Base-by-base conservation (phyloP, 2,113 vertebrate genomes). In the Donacobius atricapilla region DNA sequence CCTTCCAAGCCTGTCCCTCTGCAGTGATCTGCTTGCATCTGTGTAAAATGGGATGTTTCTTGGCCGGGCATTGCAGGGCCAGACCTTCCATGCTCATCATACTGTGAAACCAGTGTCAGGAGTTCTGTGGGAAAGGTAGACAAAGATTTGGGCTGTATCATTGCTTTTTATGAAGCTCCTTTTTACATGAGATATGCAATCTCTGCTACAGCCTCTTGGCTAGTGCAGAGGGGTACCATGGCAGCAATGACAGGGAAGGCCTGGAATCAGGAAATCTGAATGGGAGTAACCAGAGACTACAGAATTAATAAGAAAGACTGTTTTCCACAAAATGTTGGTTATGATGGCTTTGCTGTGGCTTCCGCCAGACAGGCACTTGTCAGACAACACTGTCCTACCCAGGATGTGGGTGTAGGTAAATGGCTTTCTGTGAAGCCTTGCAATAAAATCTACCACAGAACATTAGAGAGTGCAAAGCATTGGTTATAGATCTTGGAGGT, bases 401-500 rank as follows among this genome's bases (percentile, higher is more conserved):
- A 95, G 94, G 93, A 94, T 91, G 89, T 94, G 90, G 86, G 57
- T 77, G 80, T 93, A 86, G 60, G 68, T 87, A 70, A 95, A 86
- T 9, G 31, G 56, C 40, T 93, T 92, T 86, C 83, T 89, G 3
- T 71, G 79, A 91, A 91, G 63, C 17, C 72, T 89, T 65, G 87
- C 93, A 96, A 82, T 95, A 96, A 96, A 96, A 61, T 68, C 48
- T 90, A 64, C 69, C 84, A 71, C 54, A 87, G 87, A 94, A 78
- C 44, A 33, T 86, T 86, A 94, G 48, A 81, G 53, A 87, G 83
- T 50, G 63, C 25, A 77, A 95, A 79, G 30, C 47, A 68, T 30
- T 84, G 37, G 42, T 90, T 93, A 60, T 57, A 86, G 72, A 71
- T 83, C 87, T 94, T 79, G 35, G 60, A 82, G 50, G 47, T 80